Evolutionary conservation across 1,140 invertebrate genomes (phyloP).

Genomic region (Hestina assimilis): DNA sequence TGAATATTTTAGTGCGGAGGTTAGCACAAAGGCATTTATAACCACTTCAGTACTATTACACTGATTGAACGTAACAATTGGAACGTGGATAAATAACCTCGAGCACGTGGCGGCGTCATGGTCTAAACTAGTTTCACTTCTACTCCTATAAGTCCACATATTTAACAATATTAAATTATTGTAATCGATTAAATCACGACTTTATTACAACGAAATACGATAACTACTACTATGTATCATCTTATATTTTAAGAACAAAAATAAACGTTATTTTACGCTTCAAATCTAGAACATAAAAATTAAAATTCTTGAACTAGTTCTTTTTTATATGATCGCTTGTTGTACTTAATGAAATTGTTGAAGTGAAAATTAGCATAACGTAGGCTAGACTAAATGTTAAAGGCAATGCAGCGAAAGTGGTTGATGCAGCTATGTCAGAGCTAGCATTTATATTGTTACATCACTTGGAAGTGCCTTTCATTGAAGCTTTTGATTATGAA

Average conservation of each 20-base stretch:
- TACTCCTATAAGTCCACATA: conserved; percentile 26
- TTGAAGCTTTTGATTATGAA: conserved; percentile 37
- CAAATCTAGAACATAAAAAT: not conserved
- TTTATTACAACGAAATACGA: conserved; percentile 23
- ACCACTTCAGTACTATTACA: conserved; percentile 26
- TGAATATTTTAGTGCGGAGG: not conserved
- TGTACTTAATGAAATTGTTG: not conserved
- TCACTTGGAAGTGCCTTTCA: conserved; percentile 29
- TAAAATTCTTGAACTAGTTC: not conserved
- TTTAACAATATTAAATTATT: conserved; percentile 9
- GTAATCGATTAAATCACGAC: conserved; percentile 12
- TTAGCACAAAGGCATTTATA: conserved; percentile 16
- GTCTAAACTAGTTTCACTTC: conserved; percentile 27
- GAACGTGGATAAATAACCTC: conserved; percentile 30
- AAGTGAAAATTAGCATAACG: conserved; percentile 8
- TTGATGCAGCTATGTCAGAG: conserved; percentile 29
- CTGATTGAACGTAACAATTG: conserved; percentile 35
- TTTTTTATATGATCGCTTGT: not conserved
- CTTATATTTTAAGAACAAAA: not conserved
- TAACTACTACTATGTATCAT: not conserved
- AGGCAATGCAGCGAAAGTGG: conserved; percentile 32
- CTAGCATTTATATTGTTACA: conserved; percentile 35
- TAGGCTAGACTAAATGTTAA: conserved; percentile 13
- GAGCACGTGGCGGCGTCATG: conserved; percentile 35
- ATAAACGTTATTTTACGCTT: too few species aligned